Evolutionary conservation across 1,140 invertebrate species (phyloP), one percentile per base, ranked within the genome.

Genomic region (Drosophila takahashii): DNA sequence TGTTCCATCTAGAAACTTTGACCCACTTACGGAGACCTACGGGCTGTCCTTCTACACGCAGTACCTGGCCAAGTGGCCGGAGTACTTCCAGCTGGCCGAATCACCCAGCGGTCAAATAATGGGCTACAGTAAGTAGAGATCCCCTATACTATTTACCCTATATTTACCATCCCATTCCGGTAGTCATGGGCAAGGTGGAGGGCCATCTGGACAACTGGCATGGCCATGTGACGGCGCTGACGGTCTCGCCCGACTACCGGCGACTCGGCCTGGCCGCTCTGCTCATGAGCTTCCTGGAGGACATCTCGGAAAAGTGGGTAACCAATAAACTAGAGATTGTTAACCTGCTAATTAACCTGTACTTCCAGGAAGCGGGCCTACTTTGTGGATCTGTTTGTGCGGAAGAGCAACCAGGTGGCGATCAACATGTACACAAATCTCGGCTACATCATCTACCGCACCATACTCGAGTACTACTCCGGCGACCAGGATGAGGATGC

Each of bases 161-260:
- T n/a, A n/a, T n/a, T n/a, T 47, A 7, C 2, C 29, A 5, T 15
- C 8, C 4, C 22, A 16, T 29, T 11, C 56, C 66, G 64, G 64
- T 81, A 99, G 98, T 99, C 50, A 99, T 99, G 98, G 99, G 98
- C 32, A 99, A 99, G 93, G 96, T 98, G 10, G 99, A 99, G 94
- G 99, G 98, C 0, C 95, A 95, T 84, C 95, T 96, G 64, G 97
- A 99, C 87, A 97, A 98, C 91, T 99, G 98, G 98, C 99, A 99
- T 94, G 99, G 99, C 1, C 99, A 99, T 93, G 98, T 99, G 3
- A 99, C 99, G 16, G 98, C 98, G 13, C 93, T 99, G 7, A 98
- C 98, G 29, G 98, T 99, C n/a, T 97, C 98, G 36, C 97, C 98
- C 13, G 96, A 98, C 84, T 99, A 97, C 90, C 94, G 99, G 89